Percentiles rank a stretch among this genome's conserved stretches.
Conservation (phyloP, 2,888 invertebrate genomes). For the Notodonta dromedarius region DNA sequence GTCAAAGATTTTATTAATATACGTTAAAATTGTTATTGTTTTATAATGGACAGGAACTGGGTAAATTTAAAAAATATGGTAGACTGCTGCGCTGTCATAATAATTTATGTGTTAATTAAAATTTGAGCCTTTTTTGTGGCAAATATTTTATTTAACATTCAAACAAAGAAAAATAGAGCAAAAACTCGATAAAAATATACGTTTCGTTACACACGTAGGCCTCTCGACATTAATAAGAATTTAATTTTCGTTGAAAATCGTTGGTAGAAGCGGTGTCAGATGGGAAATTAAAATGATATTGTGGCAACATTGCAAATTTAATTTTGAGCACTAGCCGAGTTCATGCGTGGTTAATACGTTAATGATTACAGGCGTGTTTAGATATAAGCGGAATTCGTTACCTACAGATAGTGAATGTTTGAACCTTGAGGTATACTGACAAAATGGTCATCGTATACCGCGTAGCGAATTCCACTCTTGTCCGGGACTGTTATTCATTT, state of each 20-base stretch:
- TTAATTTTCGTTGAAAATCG: constrained; percentile 50
- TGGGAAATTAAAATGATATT: constrained; percentile 23
- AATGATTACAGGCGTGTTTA: not conserved
- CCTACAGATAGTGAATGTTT: not conserved
- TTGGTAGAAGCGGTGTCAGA: constrained; percentile 27
- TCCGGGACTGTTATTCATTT: not conserved
- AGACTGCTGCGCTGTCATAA: too few species aligned
- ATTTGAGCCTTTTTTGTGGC: not conserved
- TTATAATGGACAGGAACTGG: too few species aligned
- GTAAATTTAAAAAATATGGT: too few species aligned
- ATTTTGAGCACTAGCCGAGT: constrained; percentile 34
- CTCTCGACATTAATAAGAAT: constrained; percentile 34
- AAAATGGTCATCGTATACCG: not conserved
- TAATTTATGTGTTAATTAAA: too few species aligned
- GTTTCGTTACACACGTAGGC: constrained; percentile 60
- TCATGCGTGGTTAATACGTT: constrained; percentile 13
- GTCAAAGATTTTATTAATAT: constrained; percentile 7
- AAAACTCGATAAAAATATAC: constrained; percentile 33
- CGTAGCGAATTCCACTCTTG: not conserved
- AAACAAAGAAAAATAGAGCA: not conserved
- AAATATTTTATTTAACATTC: not conserved
- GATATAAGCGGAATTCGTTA: not conserved
- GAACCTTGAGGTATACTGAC: not conserved
- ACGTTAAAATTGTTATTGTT: not conserved
- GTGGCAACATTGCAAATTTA: constrained; percentile 24